These are phyloP conservation scores for Sebastes minor DNA, from an alignment of 2,797 vertebrate genomes.

Conservation along the genomic window DNA sequence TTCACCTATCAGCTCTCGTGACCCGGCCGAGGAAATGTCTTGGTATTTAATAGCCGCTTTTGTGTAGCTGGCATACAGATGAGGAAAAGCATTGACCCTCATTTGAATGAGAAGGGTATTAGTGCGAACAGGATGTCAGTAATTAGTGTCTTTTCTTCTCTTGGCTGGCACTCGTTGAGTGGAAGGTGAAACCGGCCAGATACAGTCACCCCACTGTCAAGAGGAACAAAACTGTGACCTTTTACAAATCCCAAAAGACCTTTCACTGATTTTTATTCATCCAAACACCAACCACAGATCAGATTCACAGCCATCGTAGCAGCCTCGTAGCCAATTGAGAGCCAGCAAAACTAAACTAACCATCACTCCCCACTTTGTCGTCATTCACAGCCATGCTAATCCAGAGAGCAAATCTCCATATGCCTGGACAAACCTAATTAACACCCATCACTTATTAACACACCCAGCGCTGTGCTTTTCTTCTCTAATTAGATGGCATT, in stretches of 20 bases:
- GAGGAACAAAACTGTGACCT: conserved; percentile 50
- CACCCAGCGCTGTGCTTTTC: conserved; percentile 47
- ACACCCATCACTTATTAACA: conserved; percentile 64
- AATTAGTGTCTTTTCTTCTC: conserved; percentile 53
- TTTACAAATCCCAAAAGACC: conserved; percentile 43
- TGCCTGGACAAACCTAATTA: conserved; percentile 74
- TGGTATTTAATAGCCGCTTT: conserved; percentile 35
- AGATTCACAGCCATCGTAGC: not conserved
- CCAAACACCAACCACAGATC: conserved; percentile 9
- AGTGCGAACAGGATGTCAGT: conserved; percentile 43
- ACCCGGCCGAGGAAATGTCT: conserved; percentile 19
- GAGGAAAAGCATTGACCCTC: conserved; percentile 43
- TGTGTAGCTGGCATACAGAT: conserved; percentile 40
- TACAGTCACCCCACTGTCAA: conserved; percentile 32
- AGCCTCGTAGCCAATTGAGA: conserved; percentile 19
- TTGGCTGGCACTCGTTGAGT: conserved; percentile 36
- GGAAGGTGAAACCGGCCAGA: conserved; percentile 18
- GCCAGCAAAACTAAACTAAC: not conserved
- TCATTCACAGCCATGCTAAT: conserved; percentile 48
- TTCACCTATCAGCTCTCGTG: conserved; percentile 23
- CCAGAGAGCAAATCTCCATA: conserved; percentile 61
- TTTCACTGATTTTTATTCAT: conserved; percentile 29
- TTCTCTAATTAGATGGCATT: conserved; percentile 63
- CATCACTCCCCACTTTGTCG: not conserved
- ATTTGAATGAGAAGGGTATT: conserved; percentile 57